phyloP scores from a whole-genome alignment of 2,888 invertebrate genomes.

The Drosophila paranaensis region DNA sequence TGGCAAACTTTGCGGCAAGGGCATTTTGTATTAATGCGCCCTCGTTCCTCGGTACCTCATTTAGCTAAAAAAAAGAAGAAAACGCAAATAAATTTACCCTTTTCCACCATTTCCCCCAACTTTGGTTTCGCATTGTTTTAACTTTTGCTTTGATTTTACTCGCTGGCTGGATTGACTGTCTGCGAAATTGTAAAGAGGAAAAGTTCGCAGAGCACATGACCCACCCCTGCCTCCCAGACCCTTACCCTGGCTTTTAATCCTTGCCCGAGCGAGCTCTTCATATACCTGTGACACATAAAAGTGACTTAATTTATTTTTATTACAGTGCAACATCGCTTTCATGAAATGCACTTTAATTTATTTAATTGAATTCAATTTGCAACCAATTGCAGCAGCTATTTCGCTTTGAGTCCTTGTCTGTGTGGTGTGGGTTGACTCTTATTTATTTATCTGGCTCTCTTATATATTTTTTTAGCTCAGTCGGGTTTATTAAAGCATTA shows the following conservation, averaged over 20 bases:
- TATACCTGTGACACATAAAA: slow-evolving; percentile 46
- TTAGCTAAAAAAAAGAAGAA: slow-evolving; percentile 22
- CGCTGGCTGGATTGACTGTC: slow-evolving; percentile 47
- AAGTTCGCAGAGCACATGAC: not conserved
- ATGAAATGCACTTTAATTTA: slow-evolving; percentile 75
- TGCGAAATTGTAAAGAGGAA: slow-evolving; percentile 38
- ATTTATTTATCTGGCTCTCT: not conserved
- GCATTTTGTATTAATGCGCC: slow-evolving; percentile 64
- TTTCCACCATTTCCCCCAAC: slow-evolving; percentile 16
- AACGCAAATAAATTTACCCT: not conserved
- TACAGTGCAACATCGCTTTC: slow-evolving; percentile 52
- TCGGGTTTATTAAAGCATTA: slow-evolving; percentile 75
- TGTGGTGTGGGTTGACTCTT: not conserved
- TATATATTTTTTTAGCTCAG: slow-evolving; percentile 12
- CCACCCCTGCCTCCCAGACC: not conserved
- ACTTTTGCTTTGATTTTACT: slow-evolving; percentile 69
- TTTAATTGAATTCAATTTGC: slow-evolving; percentile 76
- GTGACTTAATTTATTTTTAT: slow-evolving; percentile 59
- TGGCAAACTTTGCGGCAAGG: slow-evolving; percentile 59
- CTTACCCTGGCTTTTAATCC: not conserved
- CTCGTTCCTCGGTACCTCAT: slow-evolving; percentile 49
- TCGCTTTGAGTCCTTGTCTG: slow-evolving; percentile 6
- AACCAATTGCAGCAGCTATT: slow-evolving; percentile 52
- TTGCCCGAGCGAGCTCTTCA: slow-evolving; percentile 18
- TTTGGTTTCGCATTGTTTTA: slow-evolving; percentile 60